Conservation (phyloP, 2,888 invertebrate species). For the Panorpa germanica region DNA sequence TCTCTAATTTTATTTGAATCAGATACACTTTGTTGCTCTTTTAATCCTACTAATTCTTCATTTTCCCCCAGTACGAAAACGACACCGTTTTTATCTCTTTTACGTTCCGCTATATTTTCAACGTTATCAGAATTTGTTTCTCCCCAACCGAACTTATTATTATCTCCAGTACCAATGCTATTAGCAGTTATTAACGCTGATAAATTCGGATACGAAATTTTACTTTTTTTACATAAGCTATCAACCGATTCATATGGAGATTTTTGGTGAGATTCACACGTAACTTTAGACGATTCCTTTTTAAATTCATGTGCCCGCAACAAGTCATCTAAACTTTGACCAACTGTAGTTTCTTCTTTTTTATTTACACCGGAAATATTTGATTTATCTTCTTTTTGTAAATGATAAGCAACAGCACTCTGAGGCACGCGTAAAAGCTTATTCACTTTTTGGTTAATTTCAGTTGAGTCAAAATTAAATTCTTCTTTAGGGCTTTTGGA, state of each 20-base stretch:
- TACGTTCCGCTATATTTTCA: not conserved
- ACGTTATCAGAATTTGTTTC: slow-evolving; percentile 5
- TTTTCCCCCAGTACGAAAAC: slow-evolving; percentile 54
- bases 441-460: slow-evolving; percentile 14
- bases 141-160: slow-evolving; percentile 20
- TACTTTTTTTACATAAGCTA: slow-evolving; percentile 9
- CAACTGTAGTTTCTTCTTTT: slow-evolving; percentile 4
- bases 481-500: no score
- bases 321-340: no score
- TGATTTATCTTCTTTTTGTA: no score
- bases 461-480: no score
- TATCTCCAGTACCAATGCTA: slow-evolving; percentile 19
- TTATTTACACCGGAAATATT: slow-evolving; percentile 10
- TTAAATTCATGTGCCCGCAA: no score
- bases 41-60: slow-evolving; percentile 44
- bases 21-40: no score
- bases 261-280: not conserved
- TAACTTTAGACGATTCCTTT: no score
- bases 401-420: slow-evolving; percentile 14
- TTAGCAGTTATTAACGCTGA: slow-evolving; percentile 24
- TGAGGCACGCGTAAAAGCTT: slow-evolving; percentile 15
- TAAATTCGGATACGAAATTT: slow-evolving; percentile 16
- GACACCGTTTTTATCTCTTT: slow-evolving; percentile 26
- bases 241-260: not conserved
- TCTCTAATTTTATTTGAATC: no score